These are phyloP conservation scores for Ochotona curzoniae DNA, from an alignment of 2,113 vertebrate species.

Conservation along the genomic window DNA sequence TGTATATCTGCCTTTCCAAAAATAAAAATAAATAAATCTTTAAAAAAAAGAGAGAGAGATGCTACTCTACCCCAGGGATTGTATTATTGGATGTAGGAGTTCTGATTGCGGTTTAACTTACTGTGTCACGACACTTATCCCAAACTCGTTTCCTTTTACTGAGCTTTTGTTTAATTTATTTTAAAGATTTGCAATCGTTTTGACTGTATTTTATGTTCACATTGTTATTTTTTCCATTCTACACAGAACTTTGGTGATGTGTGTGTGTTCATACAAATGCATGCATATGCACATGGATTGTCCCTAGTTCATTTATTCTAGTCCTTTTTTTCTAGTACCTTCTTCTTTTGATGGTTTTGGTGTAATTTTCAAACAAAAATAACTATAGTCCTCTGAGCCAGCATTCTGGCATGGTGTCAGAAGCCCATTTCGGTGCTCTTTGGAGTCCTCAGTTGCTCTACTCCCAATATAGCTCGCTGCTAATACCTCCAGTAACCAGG, in stretches of 20 bases:
- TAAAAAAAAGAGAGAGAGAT: no score
- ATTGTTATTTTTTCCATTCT: not conserved
- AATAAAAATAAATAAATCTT: no score
- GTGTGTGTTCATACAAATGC: not conserved
- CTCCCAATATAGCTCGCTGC: no score
- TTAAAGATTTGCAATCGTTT: not conserved
- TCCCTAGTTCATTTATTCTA: not conserved
- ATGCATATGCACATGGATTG: not conserved
- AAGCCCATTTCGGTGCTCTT: no score
- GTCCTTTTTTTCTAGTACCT: not conserved
- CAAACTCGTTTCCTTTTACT: not conserved
- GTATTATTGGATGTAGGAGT: no score
- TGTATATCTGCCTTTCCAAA: no score
- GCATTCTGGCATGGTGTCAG: no score
- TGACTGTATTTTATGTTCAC: constrained; percentile 15
- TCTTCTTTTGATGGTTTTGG: not conserved
- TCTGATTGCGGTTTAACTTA: no score
- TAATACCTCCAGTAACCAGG: no score
- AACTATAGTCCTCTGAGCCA: not conserved
- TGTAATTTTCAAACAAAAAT: not conserved
- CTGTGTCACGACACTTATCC: not conserved
- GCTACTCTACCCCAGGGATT: no score
- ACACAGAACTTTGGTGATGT: not conserved
- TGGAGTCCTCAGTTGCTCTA: no score
- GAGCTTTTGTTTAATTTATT: not conserved